Base-by-base conservation (phyloP, 2,888 invertebrate species). In the Seladonia tumulorum region DNA sequence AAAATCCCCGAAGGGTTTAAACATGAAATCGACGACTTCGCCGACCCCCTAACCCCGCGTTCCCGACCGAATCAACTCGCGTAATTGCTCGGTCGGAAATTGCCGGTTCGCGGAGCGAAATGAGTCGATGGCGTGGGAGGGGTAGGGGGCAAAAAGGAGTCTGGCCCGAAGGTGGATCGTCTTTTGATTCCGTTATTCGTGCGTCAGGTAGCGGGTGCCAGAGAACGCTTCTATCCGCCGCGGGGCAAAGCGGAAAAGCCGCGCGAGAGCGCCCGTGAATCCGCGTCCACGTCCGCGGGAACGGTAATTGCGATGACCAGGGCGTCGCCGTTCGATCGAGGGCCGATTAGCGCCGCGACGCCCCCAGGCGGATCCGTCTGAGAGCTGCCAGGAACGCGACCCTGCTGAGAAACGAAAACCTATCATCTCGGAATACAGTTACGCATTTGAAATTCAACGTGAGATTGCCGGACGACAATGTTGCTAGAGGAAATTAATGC, bases 111-210 rank as follows among this genome's bases (percentile, higher is more conserved):
- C 57, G 60, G 49, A 78, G 86, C 84, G 82, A 90, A 90, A 83
- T 82, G 85, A 86, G 70, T 25, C 74, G 79, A 35, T 80, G 83
- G 82, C 76, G 73, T 79, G n/a, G 42, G 29, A 16, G 45, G 66
- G 66, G 22, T 39, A 4, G 63, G 45, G 42, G 18, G 35, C 7
- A 29, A 66, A 74, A 47, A 80, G 78, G 60, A 25, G 60, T 60
- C 60, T 70, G 75, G 74, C 85, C 80, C 76, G 85, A 75, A 84
- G 88, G 77, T 49, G 72, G 82, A 83, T 89, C 86, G 88, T 85
- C 79, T 83, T 90, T 88, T 89, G 85, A 90, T 90, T 90, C 90
- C 90, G 90, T 90, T 90, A 90, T 47, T 73, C 86, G 75, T 25
- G 82, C 90, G 90, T 84, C 86, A 83, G 85, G 85, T 88, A 79